phyloP scores from a whole-genome alignment of 2,113 vertebrate genomes.

The Trichomycterus rosablanca region DNA sequence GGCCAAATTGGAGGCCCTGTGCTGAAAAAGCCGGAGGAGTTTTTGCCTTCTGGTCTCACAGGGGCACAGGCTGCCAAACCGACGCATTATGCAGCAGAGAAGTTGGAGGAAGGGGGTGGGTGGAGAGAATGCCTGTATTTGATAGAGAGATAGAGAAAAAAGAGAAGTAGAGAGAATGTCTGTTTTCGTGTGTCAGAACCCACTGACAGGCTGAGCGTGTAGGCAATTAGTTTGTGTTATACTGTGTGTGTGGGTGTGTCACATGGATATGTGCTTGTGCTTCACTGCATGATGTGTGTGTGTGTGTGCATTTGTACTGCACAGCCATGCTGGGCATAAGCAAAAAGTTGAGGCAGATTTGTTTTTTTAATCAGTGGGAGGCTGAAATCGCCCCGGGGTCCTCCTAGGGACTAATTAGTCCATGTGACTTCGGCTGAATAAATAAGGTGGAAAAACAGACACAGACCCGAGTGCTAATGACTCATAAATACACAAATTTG shows the following conservation, averaged over 20 bases:
- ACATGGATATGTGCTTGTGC: constrained; percentile 31
- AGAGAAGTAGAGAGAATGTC: not conserved
- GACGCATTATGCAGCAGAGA: constrained; percentile 54
- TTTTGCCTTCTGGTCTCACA: constrained; percentile 67
- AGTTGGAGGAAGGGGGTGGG: not conserved
- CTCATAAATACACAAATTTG: constrained; percentile 40
- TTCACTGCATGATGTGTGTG: constrained; percentile 2
- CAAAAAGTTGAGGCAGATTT: constrained; percentile 64
- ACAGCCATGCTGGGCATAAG: constrained; percentile 32
- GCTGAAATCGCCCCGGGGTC: constrained; percentile 67
- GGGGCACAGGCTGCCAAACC: constrained; percentile 63
- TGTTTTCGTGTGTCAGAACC: constrained; percentile 22
- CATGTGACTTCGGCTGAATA: constrained; percentile 66
- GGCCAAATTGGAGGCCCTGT: too few relatives aligned
- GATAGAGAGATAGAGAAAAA: constrained; percentile 31
- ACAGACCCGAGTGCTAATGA: constrained; percentile 34
- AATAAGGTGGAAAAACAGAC: constrained; percentile 57
- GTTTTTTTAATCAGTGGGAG: constrained; percentile 70
- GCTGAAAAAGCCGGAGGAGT: constrained; percentile 59
- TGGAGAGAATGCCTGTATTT: constrained; percentile 2
- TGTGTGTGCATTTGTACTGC: constrained; percentile 2
- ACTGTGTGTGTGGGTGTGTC: constrained; percentile 36
- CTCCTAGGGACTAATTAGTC: constrained; percentile 73
- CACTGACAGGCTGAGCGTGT: constrained; percentile 29
- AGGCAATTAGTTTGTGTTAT: constrained; percentile 40